Evolutionary conservation across 1,140 invertebrate genomes (phyloP).

Genomic region (Bombus vancouverensis): DNA sequence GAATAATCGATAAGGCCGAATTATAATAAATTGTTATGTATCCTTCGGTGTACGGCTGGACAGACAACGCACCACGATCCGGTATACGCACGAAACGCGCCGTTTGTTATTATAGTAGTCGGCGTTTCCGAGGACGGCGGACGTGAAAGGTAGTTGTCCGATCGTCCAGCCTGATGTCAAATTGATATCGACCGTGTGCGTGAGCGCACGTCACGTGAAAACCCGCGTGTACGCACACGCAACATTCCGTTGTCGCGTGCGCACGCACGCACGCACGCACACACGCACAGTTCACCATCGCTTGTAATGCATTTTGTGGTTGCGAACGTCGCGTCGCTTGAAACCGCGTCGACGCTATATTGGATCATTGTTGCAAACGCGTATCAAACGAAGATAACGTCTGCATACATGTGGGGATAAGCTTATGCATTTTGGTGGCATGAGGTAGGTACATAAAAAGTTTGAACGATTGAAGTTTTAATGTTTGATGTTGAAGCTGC

Average conservation of each 20-base stretch:
- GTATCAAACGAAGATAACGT: not conserved
- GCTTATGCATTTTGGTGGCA: not conserved
- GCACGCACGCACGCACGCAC: not conserved
- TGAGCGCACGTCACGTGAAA: constrained; percentile 2
- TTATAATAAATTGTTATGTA: constrained; percentile 35
- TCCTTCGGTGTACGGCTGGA: not conserved
- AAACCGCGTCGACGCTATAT: not conserved
- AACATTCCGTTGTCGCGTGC: constrained; percentile 6
- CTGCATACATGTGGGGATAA: not conserved
- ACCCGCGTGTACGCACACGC: constrained; percentile 24
- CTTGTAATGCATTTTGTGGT: constrained; percentile 20
- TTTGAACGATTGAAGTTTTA: not conserved
- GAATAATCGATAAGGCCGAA: constrained; percentile 35
- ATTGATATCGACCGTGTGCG: constrained; percentile 40
- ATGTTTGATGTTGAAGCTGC: not conserved
- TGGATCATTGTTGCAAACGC: not conserved
- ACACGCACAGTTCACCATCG: constrained; percentile 4
- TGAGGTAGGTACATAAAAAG: not conserved
- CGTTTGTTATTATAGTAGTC: constrained; percentile 7
- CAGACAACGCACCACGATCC: not conserved
- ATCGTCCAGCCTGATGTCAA: constrained; percentile 21
- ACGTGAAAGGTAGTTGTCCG: constrained; percentile 50
- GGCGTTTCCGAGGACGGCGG: not conserved
- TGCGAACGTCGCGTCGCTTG: not conserved
- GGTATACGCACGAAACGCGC: not conserved